Evolutionary conservation across 2,888 invertebrate genomes (phyloP).

Genomic region (Tricholauxania praeusta): DNA sequence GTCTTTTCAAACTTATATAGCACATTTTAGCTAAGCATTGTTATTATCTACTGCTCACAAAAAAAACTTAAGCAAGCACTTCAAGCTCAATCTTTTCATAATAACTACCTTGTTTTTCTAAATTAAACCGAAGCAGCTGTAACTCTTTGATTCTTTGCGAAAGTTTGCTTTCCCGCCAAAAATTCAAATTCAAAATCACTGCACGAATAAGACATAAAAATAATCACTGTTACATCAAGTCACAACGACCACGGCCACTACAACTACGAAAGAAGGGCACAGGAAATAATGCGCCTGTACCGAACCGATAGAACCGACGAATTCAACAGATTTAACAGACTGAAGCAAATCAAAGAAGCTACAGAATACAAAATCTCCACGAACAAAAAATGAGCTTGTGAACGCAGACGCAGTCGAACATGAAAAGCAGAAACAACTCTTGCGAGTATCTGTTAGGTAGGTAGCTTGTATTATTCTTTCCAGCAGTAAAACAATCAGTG

Average conservation of each 20-base stretch:
- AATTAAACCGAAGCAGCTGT: background rate
- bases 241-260: too few species aligned
- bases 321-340: conserved; percentile 52
- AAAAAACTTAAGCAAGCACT: too few species aligned
- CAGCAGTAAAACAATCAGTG: too few species aligned
- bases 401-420: background rate
- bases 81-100: too few species aligned
- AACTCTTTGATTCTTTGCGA: too few species aligned
- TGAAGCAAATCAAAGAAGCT: conserved; percentile 39
- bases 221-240: too few species aligned
- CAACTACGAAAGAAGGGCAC: background rate
- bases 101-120: background rate
- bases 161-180: conserved; percentile 17
- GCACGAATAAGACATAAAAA: background rate
- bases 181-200: background rate
- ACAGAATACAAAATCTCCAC: conserved; percentile 7
- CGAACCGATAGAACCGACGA: conserved; percentile 50
- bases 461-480: too few species aligned
- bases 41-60: too few species aligned
- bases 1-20: too few species aligned
- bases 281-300: background rate
- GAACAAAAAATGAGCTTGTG: background rate
- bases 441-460: background rate
- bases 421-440: background rate
- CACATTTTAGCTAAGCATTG: too few species aligned